These are phyloP conservation scores for Lingula anatina DNA, from an alignment of 2,888 invertebrate species.

Conservation along the genomic window DNA sequence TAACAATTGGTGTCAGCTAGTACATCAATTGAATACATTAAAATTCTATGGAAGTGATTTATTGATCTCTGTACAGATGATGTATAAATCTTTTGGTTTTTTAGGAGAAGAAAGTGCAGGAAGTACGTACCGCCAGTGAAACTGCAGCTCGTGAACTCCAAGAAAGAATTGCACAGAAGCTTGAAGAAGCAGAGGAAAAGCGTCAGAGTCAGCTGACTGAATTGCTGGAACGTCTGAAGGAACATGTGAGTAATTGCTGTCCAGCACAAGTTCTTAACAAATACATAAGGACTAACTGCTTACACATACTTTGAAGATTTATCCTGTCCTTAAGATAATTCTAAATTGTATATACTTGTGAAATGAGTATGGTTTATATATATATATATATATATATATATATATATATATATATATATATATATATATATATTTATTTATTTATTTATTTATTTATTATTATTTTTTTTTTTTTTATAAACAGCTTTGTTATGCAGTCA, in stretches of 20 bases:
- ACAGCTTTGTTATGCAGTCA: no score
- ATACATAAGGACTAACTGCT: no score
- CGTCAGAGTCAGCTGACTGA: constrained; percentile 86
- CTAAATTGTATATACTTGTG: no score
- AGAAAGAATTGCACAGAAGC: constrained; percentile 62
- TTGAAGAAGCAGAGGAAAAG: constrained; percentile 85
- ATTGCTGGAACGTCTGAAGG: constrained; percentile 62
- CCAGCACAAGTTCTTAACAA: neutral
- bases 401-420: no score
- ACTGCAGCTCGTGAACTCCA: constrained; percentile 33
- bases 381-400: no score
- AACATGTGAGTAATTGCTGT: constrained; percentile 40
- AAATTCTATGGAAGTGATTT: neutral
- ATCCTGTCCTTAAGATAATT: no score
- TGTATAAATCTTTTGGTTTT: neutral
- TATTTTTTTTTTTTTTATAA: no score
- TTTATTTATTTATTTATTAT: no score
- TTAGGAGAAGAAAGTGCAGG: constrained; percentile 18
- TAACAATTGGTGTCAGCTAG: neutral
- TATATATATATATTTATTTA: no score
- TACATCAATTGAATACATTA: neutral
- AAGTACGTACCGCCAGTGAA: constrained; percentile 33
- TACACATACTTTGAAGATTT: no score
- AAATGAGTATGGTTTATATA: no score
- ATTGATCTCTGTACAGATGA: neutral